These are phyloP conservation scores for Tachysurus vachellii DNA, from an alignment of 2,113 vertebrate species.

Conservation along the genomic window DNA sequence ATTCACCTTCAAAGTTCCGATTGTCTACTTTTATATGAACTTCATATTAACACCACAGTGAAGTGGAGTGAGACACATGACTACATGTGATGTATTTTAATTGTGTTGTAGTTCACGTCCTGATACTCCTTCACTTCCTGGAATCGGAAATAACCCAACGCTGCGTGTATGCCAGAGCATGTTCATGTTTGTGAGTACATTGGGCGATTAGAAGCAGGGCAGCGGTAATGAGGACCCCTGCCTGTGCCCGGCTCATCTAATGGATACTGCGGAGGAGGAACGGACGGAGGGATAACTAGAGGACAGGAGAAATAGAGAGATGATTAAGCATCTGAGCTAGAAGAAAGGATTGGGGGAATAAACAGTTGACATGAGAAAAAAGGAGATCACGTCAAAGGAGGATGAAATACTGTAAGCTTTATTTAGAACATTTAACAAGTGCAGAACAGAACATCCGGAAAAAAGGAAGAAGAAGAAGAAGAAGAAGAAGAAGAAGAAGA, in stretches of 20 bases:
- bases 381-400: background rate
- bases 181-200: background rate
- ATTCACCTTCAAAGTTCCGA: no score
- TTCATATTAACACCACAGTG: no score
- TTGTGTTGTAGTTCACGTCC: background rate
- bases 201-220: background rate
- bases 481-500: background rate
- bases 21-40: no score
- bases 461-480: no score
- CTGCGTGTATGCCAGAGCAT: background rate
- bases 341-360: background rate
- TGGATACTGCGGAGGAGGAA: constrained; percentile 1
- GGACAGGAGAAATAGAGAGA: background rate
- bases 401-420: background rate
- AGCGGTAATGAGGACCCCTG: constrained; percentile 18
- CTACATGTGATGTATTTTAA: background rate
- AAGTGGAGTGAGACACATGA: no score
- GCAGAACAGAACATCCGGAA: background rate
- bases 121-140: background rate
- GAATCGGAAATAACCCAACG: background rate
- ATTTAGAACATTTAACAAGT: background rate
- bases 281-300: background rate
- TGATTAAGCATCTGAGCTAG: background rate
- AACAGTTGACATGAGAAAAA: background rate
- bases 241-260: background rate